Evolutionary conservation across 2,113 vertebrate genomes (phyloP), one percentile per base, ranked within the genome.

Genomic region (Corapipo altera): DNA sequence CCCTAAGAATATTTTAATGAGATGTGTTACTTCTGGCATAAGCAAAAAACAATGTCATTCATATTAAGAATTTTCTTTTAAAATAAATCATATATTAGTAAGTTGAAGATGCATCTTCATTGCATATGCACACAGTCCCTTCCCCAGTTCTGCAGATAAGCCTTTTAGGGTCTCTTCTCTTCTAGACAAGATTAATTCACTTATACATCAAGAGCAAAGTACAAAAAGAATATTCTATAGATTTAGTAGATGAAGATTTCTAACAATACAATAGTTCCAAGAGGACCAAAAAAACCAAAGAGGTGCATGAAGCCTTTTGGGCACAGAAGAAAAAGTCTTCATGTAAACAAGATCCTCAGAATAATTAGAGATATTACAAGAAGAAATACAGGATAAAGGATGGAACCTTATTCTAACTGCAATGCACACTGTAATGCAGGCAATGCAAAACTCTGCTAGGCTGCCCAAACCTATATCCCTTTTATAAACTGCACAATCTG

Each of bases 111-210:
- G 96, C 93, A 92, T 70, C 92, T 94, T 96, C 92, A 96, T 93
- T 95, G 96, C 85, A 88, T 91, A 96, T 96, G 96, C 96, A 97
- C 96, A 95, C 96, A 87, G 49, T 65, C 66, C 83, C 37, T 92
- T 83, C 32, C 33, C 15, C 35, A 62, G 37, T 73, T 93, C 62
- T 79, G 74, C 44, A 78, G n/a, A 55, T 5, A 48, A 52, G 48
- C 12, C 12, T 89, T 69, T 59, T 33, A 72, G 44, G 28, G 48
- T 65, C 28, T 81, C 58, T 62, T 79, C 61, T 70, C 61, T 44
- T 86, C 88, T 49, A 81, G 14, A 87, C 6, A 72, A 71, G 88
- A 71, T 37, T 23, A 80, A 92, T 74, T 85, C 28, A 85, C 17
- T 61, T 82, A 76, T 69, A n/a, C 67, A 71, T 46, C 59, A 90